Evolutionary conservation across 2,113 vertebrate species (phyloP).

Genomic region (Cephalophus harveyi): DNA sequence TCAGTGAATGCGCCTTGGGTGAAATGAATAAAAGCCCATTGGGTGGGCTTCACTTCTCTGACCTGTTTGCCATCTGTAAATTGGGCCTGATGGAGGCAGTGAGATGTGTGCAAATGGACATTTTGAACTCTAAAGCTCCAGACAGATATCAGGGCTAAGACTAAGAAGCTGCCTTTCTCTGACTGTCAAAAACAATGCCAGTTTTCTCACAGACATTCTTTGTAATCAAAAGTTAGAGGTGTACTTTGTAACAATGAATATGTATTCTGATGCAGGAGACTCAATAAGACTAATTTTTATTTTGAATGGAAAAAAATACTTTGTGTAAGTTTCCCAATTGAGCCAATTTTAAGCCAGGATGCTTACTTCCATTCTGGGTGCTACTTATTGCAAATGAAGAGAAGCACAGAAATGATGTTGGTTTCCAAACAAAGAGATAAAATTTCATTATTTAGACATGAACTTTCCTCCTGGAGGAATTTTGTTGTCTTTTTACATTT

Average conservation of each 20-base stretch:
- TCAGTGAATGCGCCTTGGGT: neutral
- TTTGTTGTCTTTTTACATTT: conserved; percentile 53
- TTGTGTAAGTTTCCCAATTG: neutral
- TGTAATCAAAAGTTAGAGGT: neutral
- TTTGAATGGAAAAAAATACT: neutral
- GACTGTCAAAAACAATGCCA: neutral
- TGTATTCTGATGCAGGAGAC: neutral
- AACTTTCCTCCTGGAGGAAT: conserved; percentile 61
- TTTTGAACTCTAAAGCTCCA: neutral
- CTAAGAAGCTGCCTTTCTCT: neutral
- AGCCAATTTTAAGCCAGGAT: neutral
- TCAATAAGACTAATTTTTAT: conserved; percentile 16
- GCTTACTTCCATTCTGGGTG: neutral
- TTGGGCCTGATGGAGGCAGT: neutral
- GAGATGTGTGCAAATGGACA: neutral
- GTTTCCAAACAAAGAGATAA: conserved; percentile 62
- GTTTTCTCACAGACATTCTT: neutral
- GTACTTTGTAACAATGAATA: neutral
- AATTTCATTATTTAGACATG: conserved; percentile 64
- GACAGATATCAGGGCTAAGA: neutral
- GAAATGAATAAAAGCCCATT: neutral
- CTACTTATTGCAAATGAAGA: neutral
- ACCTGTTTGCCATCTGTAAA: neutral
- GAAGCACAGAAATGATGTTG: conserved; percentile 18
- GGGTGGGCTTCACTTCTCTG: neutral